phyloP scores from a whole-genome alignment of 1,140 invertebrate genomes.

The Brevipalpus yothersi region DNA sequence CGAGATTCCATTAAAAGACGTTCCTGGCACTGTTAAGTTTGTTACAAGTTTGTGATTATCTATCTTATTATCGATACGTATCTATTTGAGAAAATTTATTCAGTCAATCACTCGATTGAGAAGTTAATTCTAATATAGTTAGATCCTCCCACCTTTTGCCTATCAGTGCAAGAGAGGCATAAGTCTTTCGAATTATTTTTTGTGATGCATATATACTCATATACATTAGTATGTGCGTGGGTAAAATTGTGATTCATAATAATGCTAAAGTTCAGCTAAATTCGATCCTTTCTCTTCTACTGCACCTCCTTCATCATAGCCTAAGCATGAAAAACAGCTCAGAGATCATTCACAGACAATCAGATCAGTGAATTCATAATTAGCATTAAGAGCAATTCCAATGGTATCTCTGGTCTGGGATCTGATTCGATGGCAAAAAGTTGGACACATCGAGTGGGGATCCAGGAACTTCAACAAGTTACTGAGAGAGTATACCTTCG shows the following conservation, averaged over 20 bases:
- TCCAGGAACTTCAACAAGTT: slow-evolving; percentile 60
- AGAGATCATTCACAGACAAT: too few relatives aligned
- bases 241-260: too few relatives aligned
- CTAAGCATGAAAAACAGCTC: background rate
- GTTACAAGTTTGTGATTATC: background rate
- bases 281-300: background rate
- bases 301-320: background rate
- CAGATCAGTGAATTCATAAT: background rate
- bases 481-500: slow-evolving; percentile 89
- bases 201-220: background rate
- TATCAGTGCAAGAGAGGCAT: too few relatives aligned
- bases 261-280: background rate
- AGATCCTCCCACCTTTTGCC: too few relatives aligned
- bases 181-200: background rate
- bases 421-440: slow-evolving; percentile 31
- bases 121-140: too few relatives aligned
- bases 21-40: slow-evolving; percentile 1
- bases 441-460: slow-evolving; percentile 65
- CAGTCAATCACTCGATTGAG: too few relatives aligned
- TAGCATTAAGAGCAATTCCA: slow-evolving; percentile 6
- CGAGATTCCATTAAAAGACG: background rate
- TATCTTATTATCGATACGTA: background rate
- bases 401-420: slow-evolving; percentile 21
- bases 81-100: too few relatives aligned
- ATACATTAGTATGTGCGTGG: too few relatives aligned